Percentiles rank a stretch among this genome's conserved stretches.
Evolutionary conservation across 64 coral and sea anemone species (phyloP).

Genomic region (Pocillopora verrucosa): DNA sequence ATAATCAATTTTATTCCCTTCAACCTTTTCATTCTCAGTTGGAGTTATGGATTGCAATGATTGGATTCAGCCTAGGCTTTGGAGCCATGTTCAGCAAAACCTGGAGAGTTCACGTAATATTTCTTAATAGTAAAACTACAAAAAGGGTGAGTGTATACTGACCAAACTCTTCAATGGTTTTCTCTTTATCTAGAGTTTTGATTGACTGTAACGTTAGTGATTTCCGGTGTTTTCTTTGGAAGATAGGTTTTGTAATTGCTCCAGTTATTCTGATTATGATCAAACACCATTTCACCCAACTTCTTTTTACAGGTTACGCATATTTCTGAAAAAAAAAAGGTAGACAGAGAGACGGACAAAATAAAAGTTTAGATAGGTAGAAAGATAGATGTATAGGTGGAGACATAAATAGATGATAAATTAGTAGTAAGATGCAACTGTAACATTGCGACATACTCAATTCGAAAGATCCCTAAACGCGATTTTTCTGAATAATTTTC

Average conservation of each 20-base stretch:
- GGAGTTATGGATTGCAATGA: slow-evolving; percentile 61
- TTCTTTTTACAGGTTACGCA: too few relatives aligned
- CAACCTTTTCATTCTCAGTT: slow-evolving; percentile 8
- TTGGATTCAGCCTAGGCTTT: slow-evolving; percentile 78
- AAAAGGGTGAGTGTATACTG: slow-evolving; percentile 19
- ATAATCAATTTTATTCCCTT: not conserved
- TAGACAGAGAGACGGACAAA: not conserved
- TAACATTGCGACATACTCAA: too few relatives aligned
- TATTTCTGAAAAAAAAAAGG: not conserved
- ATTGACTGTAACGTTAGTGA: not conserved
- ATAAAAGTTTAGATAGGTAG: not conserved
- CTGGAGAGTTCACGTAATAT: slow-evolving; percentile 87
- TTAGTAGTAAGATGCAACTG: too few relatives aligned
- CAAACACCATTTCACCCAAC: too few relatives aligned
- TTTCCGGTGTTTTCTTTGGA: too few relatives aligned
- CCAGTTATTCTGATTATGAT: too few relatives aligned
- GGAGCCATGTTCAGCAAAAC: slow-evolving; percentile 97
- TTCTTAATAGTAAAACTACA: slow-evolving; percentile 26
- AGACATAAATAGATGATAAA: too few relatives aligned
- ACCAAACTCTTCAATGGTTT: not conserved
- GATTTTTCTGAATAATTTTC: not conserved
- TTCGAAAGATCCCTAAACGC: too few relatives aligned
- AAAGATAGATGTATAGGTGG: too few relatives aligned
- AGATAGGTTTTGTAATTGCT: too few relatives aligned
- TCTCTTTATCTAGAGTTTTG: not conserved